Evolutionary conservation across 2,797 vertebrate species (phyloP), one percentile per base, ranked within the genome.

Genomic region (Falco biarmicus): DNA sequence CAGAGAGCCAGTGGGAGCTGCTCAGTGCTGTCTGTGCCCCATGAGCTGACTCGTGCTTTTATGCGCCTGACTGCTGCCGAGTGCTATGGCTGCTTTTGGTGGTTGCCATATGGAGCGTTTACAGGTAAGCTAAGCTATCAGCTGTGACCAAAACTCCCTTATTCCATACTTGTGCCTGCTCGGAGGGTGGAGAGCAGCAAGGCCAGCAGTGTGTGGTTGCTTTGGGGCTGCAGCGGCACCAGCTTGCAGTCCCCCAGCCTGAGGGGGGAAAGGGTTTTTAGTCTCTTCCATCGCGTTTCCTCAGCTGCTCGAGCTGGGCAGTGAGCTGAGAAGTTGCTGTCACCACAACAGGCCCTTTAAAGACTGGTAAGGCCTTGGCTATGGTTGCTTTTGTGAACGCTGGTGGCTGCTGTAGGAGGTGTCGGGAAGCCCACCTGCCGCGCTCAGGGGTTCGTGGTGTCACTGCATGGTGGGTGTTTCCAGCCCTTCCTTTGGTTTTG

Each of bases 401-500:
- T 17, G 50, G 14, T 63, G 37, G 41, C 50, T 9, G 4, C 29
- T 45, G 13, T 88, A 54, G 1, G 9, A 82, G 73, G n/a, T 31
- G 60, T 53, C 4, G 21, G 65, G 91, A 94, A 86, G 59, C 29
- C 51, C 53, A 78, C 71, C 74, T 13, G 6, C 4, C 15, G 89
- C 70, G 28, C 32, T 26, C 2, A n/a, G 59, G 34, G 25, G 25
- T 90, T 89, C 89, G 78, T 63, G 66, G 26, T 95, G 39, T 69
- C 70, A 65, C 88, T 93, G 69, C 5, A 1, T 76, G 51, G 74
- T 54, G 73, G 18, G 54, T 70, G 71, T 59, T 94, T 89, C 50
- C 89, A 96, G 93, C 77, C 80, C 34, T 66, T 34, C 14, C 84
- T 89, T 97, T 14, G 75, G 28, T 94, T 89, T 92, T 92, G 50